Evolutionary conservation across 2,888 invertebrate species (phyloP).

Genomic region (Exephanes ischioxanthus): DNA sequence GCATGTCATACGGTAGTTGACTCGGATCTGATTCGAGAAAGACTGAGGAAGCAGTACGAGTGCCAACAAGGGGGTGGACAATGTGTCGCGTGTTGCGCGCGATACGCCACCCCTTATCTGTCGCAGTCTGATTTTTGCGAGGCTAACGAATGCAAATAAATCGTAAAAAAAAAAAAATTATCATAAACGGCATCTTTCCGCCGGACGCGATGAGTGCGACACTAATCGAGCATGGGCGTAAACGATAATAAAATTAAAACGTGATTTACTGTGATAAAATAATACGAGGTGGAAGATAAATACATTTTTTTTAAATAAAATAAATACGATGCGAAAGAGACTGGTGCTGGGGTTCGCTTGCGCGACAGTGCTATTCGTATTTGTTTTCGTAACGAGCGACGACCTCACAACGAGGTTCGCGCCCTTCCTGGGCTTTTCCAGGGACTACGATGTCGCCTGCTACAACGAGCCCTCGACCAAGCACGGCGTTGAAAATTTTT

Average conservation of each 20-base stretch:
- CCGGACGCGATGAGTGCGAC: not conserved
- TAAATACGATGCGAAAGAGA: conserved; percentile 74
- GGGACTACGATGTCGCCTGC: conserved; percentile 72
- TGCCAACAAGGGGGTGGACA: not conserved
- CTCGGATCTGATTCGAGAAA: not conserved
- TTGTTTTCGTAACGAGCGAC: conserved; percentile 74
- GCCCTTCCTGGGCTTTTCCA: conserved; percentile 65
- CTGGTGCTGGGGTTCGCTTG: conserved; percentile 72
- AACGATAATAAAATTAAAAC: not conserved
- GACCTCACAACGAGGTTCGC: conserved; percentile 71
- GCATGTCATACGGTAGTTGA: not conserved
- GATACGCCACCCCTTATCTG: not conserved
- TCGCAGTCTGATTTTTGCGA: not conserved
- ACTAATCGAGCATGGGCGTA: not conserved
- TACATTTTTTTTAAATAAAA: not conserved
- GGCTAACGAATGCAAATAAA: not conserved
- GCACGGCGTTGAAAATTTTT: conserved; percentile 49
- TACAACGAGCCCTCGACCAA: conserved; percentile 68
- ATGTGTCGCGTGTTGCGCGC: conserved; percentile 6
- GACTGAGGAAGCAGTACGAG: not conserved
- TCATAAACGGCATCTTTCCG: not conserved
- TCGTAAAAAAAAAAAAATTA: not conserved
- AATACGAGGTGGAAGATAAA: not conserved
- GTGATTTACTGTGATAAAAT: not conserved
- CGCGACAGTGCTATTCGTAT: conserved; percentile 74